Conservation (phyloP, 2,113 vertebrate species). For the Nothocercus nigrocapillus region DNA sequence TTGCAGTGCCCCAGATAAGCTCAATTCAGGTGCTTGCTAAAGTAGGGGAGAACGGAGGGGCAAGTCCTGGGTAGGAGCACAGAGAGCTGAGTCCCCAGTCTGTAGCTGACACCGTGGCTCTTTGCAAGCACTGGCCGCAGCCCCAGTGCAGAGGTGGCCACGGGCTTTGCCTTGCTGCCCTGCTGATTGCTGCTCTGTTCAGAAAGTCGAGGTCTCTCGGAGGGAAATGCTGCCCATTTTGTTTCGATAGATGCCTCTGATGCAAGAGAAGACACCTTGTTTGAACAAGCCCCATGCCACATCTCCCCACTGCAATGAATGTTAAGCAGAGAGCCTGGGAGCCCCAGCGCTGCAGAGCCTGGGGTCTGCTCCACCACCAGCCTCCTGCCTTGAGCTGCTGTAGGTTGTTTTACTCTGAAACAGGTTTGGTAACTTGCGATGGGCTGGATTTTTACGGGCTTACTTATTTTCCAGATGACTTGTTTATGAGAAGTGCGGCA, state of each 20-base stretch:
- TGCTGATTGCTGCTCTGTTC: neutral
- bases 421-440: slow-evolving; percentile 64
- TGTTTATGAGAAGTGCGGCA: slow-evolving; percentile 36
- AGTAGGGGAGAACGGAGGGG: neutral
- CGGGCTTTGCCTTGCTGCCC: neutral
- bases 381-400: neutral
- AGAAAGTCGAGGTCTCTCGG: neutral
- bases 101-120: neutral
- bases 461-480: slow-evolving; percentile 70
- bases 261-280: neutral
- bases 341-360: neutral
- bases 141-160: neutral
- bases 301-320: neutral
- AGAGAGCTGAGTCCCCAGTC: neutral
- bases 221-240: neutral
- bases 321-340: neutral
- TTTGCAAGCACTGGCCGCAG: neutral
- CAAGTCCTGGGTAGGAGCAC: neutral
- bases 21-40: neutral
- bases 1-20: neutral
- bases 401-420: slow-evolving; percentile 34
- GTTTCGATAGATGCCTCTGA: neutral
- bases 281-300: fast-evolving
- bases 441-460: slow-evolving; percentile 53
- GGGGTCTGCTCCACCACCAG: neutral